Percentiles rank a stretch among this genome's conserved stretches.
Evolutionary conservation across 2,888 invertebrate species (phyloP).

Genomic region (Epiperipatus broadwayi): DNA sequence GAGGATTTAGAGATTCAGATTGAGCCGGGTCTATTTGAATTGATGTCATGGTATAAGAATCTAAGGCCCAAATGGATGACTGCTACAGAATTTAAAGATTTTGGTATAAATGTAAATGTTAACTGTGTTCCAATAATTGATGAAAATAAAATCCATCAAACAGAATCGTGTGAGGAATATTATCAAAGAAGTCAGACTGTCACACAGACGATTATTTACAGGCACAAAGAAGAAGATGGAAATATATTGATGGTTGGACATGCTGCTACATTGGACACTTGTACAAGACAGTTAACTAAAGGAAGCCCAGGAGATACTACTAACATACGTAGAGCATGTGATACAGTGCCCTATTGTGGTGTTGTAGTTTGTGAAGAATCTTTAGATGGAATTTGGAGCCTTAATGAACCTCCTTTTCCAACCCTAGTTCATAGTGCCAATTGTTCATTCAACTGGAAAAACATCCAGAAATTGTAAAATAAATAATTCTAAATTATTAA

Average conservation of each 20-base stretch:
- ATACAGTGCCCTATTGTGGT: constrained; percentile 65
- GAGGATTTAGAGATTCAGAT: constrained; percentile 46
- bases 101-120: constrained; percentile 54
- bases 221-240: no score
- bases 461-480: no score
- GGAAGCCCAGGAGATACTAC: constrained; percentile 40
- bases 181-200: constrained; percentile 42
- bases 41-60: constrained; percentile 70
- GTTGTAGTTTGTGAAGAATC: constrained; percentile 35
- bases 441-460: constrained; percentile 64
- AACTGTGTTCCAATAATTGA: constrained; percentile 44
- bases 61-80: constrained; percentile 59
- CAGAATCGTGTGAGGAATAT: constrained; percentile 49
- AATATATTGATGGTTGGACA: constrained; percentile 76
- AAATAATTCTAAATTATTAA: no score
- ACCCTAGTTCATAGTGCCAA: constrained; percentile 71
- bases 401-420: constrained; percentile 56
- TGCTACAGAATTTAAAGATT: constrained; percentile 44
- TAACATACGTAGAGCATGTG: constrained; percentile 49
- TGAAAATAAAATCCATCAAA: constrained; percentile 34
- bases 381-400: constrained; percentile 41
- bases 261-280: constrained; percentile 70
- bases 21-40: constrained; percentile 84
- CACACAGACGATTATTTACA: constrained; percentile 37
- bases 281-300: constrained; percentile 52